These are phyloP conservation scores for Drosophila merina DNA, from an alignment of 2,888 invertebrate genomes.

Conservation along the genomic window DNA sequence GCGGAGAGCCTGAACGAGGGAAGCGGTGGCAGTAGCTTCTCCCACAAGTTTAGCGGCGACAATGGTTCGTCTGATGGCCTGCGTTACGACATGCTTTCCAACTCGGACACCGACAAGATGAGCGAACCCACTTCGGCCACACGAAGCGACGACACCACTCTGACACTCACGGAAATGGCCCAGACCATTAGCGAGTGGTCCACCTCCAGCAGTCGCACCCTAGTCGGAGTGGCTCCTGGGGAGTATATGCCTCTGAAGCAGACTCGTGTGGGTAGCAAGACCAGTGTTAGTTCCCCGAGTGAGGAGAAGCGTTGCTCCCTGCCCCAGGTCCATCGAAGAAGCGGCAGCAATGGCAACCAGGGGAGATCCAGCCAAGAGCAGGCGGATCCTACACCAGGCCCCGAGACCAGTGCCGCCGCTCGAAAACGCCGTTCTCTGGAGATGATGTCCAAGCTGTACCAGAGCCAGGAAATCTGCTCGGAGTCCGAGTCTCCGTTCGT, in stretches of 20 bases:
- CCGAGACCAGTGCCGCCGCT: constrained; percentile 74
- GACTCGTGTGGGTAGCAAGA: constrained; percentile 70
- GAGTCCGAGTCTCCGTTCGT: constrained; percentile 84
- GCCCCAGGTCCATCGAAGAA: constrained; percentile 80
- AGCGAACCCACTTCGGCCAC: constrained; percentile 89
- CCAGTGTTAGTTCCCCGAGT: constrained; percentile 67
- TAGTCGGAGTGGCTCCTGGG: constrained; percentile 86
- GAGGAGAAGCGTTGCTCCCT: constrained; percentile 78
- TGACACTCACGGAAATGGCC: constrained; percentile 88
- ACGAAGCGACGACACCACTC: constrained; percentile 91
- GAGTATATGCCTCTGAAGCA: constrained; percentile 84
- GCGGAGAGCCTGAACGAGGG: constrained; percentile 85
- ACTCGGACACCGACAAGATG: constrained; percentile 86
- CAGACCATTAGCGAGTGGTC: constrained; percentile 94
- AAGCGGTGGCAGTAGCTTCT: constrained; percentile 79
- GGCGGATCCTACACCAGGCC: constrained; percentile 50
- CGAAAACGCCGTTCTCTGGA: constrained; percentile 85
- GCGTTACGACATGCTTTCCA: constrained; percentile 87
- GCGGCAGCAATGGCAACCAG: constrained; percentile 76
- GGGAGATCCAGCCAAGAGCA: constrained; percentile 63
- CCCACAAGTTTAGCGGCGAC: constrained; percentile 83
- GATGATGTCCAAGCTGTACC: constrained; percentile 86
- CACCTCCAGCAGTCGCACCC: constrained; percentile 90
- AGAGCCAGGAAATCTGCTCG: constrained; percentile 86
- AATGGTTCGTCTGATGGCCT: constrained; percentile 83